Conservation (phyloP, 2,113 vertebrate species). For the Protobothrops mucrosquamatus region DNA sequence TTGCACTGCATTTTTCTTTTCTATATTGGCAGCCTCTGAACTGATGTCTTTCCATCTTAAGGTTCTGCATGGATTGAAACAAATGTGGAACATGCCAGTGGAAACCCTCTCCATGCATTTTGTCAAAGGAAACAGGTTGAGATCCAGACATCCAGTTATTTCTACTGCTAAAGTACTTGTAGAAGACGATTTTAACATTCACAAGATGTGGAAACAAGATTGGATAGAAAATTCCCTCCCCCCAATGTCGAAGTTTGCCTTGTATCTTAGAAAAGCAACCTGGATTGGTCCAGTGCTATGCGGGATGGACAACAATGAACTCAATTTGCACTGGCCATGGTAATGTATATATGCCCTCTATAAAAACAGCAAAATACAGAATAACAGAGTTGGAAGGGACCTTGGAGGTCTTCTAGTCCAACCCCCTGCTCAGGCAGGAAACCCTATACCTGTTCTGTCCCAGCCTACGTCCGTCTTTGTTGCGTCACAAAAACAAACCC, state of each 20-base stretch:
- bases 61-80: background rate
- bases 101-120: background rate
- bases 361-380: background rate
- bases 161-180: background rate
- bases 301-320: background rate
- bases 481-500: too few relatives aligned
- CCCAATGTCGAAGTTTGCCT: background rate
- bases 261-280: background rate
- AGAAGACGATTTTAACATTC: background rate
- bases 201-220: background rate
- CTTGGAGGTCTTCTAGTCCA: too few relatives aligned
- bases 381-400: too few relatives aligned
- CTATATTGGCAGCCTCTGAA: background rate
- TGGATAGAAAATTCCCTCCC: background rate
- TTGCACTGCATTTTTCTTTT: background rate
- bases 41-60: background rate
- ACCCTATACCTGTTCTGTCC: too few relatives aligned
- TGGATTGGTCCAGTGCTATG: background rate
- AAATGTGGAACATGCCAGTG: background rate
- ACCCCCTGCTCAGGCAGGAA: too few relatives aligned
- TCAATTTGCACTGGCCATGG: background rate
- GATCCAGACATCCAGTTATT: background rate
- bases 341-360: background rate
- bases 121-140: background rate
- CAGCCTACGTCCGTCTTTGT: too few relatives aligned